Evolutionary conservation across 2,113 vertebrate species (phyloP).

Genomic region (Falco punctatus): DNA sequence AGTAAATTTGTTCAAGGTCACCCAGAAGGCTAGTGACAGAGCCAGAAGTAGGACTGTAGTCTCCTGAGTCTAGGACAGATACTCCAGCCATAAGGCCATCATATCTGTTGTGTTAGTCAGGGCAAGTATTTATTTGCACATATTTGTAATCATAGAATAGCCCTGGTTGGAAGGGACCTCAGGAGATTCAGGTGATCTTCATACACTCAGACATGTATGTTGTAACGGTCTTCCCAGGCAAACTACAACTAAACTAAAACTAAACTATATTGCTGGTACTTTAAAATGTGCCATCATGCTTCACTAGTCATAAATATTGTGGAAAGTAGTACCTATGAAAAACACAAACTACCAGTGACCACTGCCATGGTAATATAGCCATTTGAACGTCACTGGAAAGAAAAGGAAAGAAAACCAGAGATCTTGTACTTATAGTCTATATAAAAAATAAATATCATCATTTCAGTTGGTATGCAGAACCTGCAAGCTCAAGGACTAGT

Average conservation of each 20-base stretch:
- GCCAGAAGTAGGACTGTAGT: background rate
- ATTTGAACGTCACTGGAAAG: background rate
- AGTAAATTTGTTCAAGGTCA: background rate
- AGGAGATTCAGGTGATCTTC: background rate
- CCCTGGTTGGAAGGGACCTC: background rate
- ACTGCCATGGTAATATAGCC: background rate
- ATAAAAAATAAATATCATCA: background rate
- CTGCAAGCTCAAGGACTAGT: background rate
- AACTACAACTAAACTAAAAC: background rate
- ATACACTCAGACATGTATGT: background rate
- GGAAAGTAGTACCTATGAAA: background rate
- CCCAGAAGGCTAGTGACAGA: background rate
- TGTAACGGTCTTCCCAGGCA: background rate
- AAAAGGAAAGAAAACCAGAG: background rate
- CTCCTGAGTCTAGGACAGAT: background rate
- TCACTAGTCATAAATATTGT: background rate
- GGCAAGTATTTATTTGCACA: background rate
- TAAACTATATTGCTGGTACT: background rate
- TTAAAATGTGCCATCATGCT: background rate
- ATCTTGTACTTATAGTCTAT: background rate
- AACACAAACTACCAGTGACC: background rate
- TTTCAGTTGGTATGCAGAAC: background rate
- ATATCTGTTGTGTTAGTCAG: background rate
- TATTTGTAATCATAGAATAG: background rate
- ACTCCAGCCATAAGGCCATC: background rate